Evolutionary conservation across 30 jellyfish, hydroid and myxozoan species (phyloP), one percentile per base, ranked within the genome.

Genomic region (Chironex yamaguchii): DNA sequence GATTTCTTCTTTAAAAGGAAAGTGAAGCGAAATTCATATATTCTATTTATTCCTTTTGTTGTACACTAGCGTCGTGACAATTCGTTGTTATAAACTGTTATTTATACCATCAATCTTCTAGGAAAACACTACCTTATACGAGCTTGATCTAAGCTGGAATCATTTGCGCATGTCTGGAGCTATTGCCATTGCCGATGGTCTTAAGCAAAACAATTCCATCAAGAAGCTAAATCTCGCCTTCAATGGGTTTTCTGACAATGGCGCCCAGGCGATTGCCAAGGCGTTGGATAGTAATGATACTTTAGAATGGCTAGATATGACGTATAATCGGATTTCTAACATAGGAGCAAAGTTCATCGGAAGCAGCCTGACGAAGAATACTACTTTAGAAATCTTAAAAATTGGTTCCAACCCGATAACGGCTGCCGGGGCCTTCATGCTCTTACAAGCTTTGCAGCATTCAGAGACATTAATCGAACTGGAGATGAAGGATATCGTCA

Each of bases 121-220:
- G 58, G 58, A 42, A 42, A 42, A 42, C 17, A 42, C 17, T 30
- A 85, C 89, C 0, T n/a, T 90, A 1, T 34, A 63, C 36, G 72
- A 74, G 30, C 79, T 90, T 2, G 94, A 90, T 67, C 70, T 90
- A 62, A 90, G 97, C 52, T 90, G 97, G 97, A 90, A 90, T 49
- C 94, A 90, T 30, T 48, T 90, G 14, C 76, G 97, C 58, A 64
- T 74, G 84, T 78, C 83, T 0, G 95, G 91, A 14, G 94, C 95
- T 6, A 50, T 70, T 42, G 91, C 91, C 1, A 14, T 90, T 2
- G 97, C 95, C 0, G 74, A 75, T 6, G 90, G 89, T 2, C 70
- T 90, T 12, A 81, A 85, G 21, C 74, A 75, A 52, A 90, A 90
- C 76, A 25, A 71, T 6, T 63, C 95, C 0, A 42, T 90, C 35